Conservation (phyloP, 2,888 invertebrate genomes). For the Drosophila nr. medialis region DNA sequence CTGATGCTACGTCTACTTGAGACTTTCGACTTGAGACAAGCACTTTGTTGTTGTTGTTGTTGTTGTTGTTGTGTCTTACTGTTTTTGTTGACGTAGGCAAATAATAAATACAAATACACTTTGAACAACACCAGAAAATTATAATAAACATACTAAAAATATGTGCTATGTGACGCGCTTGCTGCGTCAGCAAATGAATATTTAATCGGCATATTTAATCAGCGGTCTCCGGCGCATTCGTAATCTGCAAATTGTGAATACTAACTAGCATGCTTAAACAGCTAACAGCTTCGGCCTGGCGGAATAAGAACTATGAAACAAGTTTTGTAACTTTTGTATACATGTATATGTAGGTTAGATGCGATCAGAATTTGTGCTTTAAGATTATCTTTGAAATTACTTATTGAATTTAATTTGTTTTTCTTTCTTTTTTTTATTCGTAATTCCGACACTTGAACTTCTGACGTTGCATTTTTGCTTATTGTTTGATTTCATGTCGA, state of each 20-base stretch:
- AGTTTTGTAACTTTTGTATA: conserved; percentile 4
- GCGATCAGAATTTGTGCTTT: neutral
- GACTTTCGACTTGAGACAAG: conserved; percentile 33
- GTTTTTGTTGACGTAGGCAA: conserved; percentile 68
- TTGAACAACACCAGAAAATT: neutral
- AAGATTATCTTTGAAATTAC: neutral
- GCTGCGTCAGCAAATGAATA: conserved; percentile 79
- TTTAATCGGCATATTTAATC: conserved; percentile 71
- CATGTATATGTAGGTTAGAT: conserved; percentile 30
- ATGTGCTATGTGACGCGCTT: conserved; percentile 66
- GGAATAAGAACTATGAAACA: neutral
- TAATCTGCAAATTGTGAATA: conserved; percentile 60
- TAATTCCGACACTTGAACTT: conserved; percentile 18
- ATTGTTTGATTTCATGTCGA: conserved; percentile 18
- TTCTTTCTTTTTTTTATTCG: neutral
- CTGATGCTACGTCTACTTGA: conserved; percentile 43
- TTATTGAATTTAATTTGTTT: neutral
- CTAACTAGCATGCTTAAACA: conserved; percentile 46
- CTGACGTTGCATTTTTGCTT: conserved; percentile 4
- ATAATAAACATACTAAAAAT: conserved; percentile 28
- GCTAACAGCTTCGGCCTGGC: neutral
- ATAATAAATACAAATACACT: conserved; percentile 50
- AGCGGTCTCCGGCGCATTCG: conserved; percentile 50
- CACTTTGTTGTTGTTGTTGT: conserved; percentile 25
- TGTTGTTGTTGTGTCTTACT: conserved; percentile 20